Evolutionary conservation across 2,888 invertebrate species (phyloP), one percentile per base, ranked within the genome.

Genomic region (Cybosia mesomella): DNA sequence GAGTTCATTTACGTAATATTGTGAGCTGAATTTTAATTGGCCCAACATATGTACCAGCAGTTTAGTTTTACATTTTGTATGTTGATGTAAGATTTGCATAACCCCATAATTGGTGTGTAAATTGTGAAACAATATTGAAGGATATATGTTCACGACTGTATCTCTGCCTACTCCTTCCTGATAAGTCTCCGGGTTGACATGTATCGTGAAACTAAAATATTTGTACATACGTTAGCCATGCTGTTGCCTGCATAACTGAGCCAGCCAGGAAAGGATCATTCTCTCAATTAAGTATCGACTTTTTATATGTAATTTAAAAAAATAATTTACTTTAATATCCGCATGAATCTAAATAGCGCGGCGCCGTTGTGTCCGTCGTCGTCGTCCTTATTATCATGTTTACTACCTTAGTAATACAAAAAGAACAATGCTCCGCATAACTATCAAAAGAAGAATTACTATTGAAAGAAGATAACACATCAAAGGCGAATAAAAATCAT

Each of bases 1-100:
- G 73, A 89, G 89, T 88, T 89, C 87, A 85, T 82, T 89, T 85
- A 84, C 82, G 80, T 81, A 86, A 88, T 83, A 75, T 81, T 84
- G 72, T 81, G 73, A 80, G 78, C 75, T 79, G 82, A 80, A 82
- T 83, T 85, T 88, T 87, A 87, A 85, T 85, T 87, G 85, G 83
- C 81, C 80, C 82, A 85, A 84, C 74, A 76, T 55, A 72, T 73
- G 70, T 81, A 76, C 72, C 54, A 39, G 62, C 64, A 57, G 58
- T 69, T 65, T 81, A 79, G 82, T 85, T 85, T 84, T 79, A 83
- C 78, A 80, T 77, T 75, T 75, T 81, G 70, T 77, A 69, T 63
- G 67, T 60, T 64, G 66, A 77, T 63, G 73, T 75, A 72, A 73
- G 68, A 73, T 81, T 77, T 77, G 70, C 82, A 79, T 81, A 79